These are phyloP conservation scores for Odontophorus gujanensis DNA, from an alignment of 2,113 vertebrate genomes.

Conservation along the genomic window DNA sequence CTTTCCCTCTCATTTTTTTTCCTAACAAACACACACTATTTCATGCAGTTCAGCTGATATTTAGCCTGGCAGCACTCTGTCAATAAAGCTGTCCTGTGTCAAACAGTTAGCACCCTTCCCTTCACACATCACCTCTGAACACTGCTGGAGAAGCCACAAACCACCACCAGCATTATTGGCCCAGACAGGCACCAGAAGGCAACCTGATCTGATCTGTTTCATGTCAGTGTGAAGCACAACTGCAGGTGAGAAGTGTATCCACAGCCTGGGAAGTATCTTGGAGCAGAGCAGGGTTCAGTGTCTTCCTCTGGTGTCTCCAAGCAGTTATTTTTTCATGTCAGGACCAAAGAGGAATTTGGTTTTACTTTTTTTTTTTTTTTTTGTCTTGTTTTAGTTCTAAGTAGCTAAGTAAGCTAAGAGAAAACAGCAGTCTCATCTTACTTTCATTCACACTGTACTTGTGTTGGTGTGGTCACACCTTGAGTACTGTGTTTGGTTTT, in stretches of 20 bases:
- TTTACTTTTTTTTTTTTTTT: not conserved
- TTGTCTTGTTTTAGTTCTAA: not conserved
- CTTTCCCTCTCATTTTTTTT: constrained; percentile 29
- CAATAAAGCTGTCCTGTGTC: constrained; percentile 36
- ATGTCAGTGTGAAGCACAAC: not conserved
- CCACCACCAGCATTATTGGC: not conserved
- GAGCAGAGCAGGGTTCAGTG: not conserved
- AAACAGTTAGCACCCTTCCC: not conserved
- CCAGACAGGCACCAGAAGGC: constrained; percentile 43
- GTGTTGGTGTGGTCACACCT: too few relatives aligned
- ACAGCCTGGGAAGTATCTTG: not conserved
- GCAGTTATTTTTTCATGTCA: not conserved
- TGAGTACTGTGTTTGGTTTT: too few relatives aligned
- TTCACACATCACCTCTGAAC: not conserved
- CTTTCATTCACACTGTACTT: not conserved
- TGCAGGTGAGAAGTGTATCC: not conserved
- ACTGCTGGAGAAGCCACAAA: not conserved
- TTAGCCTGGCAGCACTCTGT: constrained; percentile 8
- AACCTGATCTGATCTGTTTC: constrained; percentile 17
- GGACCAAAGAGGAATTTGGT: not conserved
- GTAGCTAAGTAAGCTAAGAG: not conserved
- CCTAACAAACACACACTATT: not conserved
- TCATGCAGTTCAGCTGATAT: not conserved
- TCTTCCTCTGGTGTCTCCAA: not conserved
- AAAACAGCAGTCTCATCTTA: not conserved